Evolutionary conservation across 2,113 vertebrate species (phyloP).

Genomic region (Microcebus murinus): DNA sequence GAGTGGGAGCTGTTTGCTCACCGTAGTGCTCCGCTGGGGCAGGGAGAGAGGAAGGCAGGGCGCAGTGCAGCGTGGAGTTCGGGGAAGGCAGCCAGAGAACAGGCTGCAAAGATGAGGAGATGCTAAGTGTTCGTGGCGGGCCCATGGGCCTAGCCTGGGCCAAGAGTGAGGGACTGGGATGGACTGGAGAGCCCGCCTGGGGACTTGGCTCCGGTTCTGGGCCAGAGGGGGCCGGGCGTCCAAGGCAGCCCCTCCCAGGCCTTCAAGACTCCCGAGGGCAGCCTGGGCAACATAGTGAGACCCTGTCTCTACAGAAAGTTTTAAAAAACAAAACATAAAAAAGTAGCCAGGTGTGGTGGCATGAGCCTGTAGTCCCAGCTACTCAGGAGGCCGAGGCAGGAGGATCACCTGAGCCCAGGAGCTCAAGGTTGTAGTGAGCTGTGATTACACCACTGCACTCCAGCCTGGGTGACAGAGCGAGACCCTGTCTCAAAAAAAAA

Average conservation of each 20-base stretch:
- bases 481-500: background rate
- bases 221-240: background rate
- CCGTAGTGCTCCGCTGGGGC: background rate
- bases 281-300: background rate
- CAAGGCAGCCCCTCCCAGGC: background rate
- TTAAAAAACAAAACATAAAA: background rate
- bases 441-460: background rate
- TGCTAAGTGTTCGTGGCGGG: fast-evolving
- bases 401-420: background rate
- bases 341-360: background rate
- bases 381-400: background rate
- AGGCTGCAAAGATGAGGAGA: background rate
- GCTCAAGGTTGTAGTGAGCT: background rate
- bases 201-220: background rate
- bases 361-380: background rate
- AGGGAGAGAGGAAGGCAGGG: background rate
- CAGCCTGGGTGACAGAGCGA: background rate
- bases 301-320: background rate
- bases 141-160: background rate
- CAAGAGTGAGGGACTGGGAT: background rate
- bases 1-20: background rate
- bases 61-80: background rate
- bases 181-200: background rate
- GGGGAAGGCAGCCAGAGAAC: background rate
- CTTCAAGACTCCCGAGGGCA: background rate